Evolutionary conservation across 2,113 vertebrate species (phyloP).

Genomic region (Marmota monax): DNA sequence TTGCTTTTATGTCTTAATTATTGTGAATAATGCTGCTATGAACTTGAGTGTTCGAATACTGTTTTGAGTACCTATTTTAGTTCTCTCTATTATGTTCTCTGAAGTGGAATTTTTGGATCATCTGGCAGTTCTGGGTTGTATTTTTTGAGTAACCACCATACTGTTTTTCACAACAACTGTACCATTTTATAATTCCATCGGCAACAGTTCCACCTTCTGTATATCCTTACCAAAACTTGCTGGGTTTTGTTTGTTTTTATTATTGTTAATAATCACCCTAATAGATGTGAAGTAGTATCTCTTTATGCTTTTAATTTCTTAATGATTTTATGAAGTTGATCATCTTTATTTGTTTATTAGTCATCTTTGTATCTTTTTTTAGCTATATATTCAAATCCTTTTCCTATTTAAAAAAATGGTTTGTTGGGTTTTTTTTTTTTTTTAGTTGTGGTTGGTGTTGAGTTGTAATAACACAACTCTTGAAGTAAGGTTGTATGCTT

Average conservation of each 20-base stretch:
- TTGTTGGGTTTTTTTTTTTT: not conserved
- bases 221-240: not conserved
- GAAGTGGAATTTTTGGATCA: not conserved
- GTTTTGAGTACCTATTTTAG: not conserved
- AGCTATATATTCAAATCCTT: not conserved
- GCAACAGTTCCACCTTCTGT: not conserved
- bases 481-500: not conserved
- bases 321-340: not conserved
- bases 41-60: not conserved
- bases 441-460: not conserved
- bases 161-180: not conserved
- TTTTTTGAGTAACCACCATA: not conserved
- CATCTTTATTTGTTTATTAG: conserved; percentile 23
- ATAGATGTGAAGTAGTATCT: not conserved
- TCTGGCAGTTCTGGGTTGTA: not conserved
- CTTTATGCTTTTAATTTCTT: conserved; percentile 23
- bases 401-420: not conserved
- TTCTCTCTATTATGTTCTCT: not conserved
- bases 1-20: not conserved
- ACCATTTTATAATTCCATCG: not conserved
- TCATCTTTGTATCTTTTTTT: not conserved
- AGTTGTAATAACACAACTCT: not conserved
- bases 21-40: conserved; percentile 7
- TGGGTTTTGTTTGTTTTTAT: not conserved
- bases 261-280: not conserved